Evolutionary conservation across 1,140 invertebrate species (phyloP), one percentile per base, ranked within the genome.

Genomic region (Rhagoletis pomonella): DNA sequence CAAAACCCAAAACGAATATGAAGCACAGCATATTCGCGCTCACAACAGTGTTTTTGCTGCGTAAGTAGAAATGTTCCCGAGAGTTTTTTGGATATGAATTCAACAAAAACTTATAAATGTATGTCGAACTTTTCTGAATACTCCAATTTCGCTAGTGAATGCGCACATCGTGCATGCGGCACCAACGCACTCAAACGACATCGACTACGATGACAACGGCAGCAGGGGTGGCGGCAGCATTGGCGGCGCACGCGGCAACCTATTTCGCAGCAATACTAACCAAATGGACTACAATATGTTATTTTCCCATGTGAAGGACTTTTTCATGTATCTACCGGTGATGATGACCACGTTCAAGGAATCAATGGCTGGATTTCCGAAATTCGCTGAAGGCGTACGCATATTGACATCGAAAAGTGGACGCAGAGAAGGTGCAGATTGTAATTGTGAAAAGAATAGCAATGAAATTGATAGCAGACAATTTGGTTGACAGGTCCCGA

Each of bases 271-370:
- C 5, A 65, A 84, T 9, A 86, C 69, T 19, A 73, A 88, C n/a
- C 85, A 14, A 29, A 64, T 92, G 47, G 91, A 92, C 29, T 92
- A 92, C 69, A 90, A 92, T 73, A 90, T 90, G 2, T 89, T 92
- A 39, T 89, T 92, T 77, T 89, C 90, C 0, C 91, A 92, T 55
- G 90, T 92, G n/a, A 92, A 92, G 60, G 91, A 92, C 85, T 92
- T 92, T 59, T 91, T 92, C 17, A 92, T 92, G 91, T 92, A 92
- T 88, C 84, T 92, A 69, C 91, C 91, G 0, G 91, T 92, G 1
- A 92, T 92, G 91, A 91, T 92, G 91, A 92, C 91, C 5, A 91
- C 91, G 0, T 29, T 92, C 0, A 91, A 90, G 81, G 91, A 92
- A 64, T 91, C 91, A 10, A 92, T 92, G 91, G 87, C 90, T 0